phyloP scores from a whole-genome alignment of 53 echinoderm and acorn worm genomes.

The Pentamera pediparva region DNA sequence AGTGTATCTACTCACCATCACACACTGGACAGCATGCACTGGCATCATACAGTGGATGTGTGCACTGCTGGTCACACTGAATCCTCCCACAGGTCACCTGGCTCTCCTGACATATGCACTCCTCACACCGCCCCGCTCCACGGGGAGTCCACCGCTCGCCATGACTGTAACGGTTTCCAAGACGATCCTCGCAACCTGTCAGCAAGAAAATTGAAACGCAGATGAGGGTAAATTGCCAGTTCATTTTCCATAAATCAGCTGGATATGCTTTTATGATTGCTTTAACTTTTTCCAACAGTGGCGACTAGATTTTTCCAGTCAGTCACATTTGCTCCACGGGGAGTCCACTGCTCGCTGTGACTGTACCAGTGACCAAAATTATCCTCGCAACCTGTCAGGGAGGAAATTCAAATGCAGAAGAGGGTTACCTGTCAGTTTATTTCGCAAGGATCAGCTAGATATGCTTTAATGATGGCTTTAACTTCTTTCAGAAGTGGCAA shows the following conservation, averaged over 20 bases:
- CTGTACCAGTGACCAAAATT: constrained; percentile 55
- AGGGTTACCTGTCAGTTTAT: too few species aligned
- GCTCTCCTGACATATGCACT: constrained; percentile 76
- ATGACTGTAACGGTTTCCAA: constrained; percentile 59
- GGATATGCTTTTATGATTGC: too few species aligned
- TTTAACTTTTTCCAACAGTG: too few species aligned
- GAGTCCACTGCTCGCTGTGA: constrained; percentile 56
- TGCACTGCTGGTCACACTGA: constrained; percentile 53
- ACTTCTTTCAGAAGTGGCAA: too few species aligned
- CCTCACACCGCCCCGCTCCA: constrained; percentile 67
- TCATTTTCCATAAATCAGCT: too few species aligned
- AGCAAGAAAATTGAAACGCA: background rate
- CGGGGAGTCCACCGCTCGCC: constrained; percentile 52
- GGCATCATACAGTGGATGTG: constrained; percentile 63
- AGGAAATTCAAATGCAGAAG: background rate
- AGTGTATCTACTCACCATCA: constrained; percentile 37
- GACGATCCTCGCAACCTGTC: constrained; percentile 73
- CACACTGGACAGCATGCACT: constrained; percentile 59
- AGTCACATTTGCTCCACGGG: constrained; percentile 55
- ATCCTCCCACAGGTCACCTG: constrained; percentile 51
- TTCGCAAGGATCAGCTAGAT: too few species aligned
- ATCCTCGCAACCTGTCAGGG: constrained; percentile 67
- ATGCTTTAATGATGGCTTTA: too few species aligned
- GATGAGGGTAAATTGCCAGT: too few species aligned
- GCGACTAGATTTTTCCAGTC: background rate